A percentile compares a stretch with the other conserved stretches of the same genome.
Conservation (phyloP, 2,113 vertebrate genomes). For the Oostethus manadensis region DNA sequence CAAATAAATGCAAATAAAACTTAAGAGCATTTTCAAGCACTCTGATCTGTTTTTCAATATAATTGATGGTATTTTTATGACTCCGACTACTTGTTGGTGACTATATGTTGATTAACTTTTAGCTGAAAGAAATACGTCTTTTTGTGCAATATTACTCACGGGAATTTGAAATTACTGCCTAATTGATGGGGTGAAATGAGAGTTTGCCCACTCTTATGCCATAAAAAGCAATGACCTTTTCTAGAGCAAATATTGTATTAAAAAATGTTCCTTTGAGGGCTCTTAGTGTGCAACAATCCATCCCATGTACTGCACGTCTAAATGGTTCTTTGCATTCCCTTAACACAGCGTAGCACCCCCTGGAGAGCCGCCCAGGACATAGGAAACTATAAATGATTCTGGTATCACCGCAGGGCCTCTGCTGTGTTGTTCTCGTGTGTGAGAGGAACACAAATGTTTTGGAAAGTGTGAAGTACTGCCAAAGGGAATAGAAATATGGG, state of each 20-base stretch:
- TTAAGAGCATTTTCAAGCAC: too few species aligned
- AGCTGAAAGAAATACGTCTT: conserved; percentile 5
- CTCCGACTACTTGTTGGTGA: conserved; percentile 43
- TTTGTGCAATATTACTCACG: conserved; percentile 11
- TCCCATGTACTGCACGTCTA: conserved; percentile 17
- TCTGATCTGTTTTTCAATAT: too few species aligned
- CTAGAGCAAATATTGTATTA: conserved; percentile 13
- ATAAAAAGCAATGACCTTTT: conserved; percentile 24
- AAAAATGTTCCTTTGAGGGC: conserved; percentile 26
- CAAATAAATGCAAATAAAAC: too few species aligned
- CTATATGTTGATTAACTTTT: conserved; percentile 57
- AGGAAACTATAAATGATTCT: conserved; percentile 61
- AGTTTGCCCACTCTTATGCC: conserved; percentile 6
- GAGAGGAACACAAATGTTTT: conserved; percentile 62
- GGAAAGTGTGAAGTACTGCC: conserved; percentile 31
- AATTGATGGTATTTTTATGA: conserved; percentile 33
- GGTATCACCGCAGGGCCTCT: conserved; percentile 61
- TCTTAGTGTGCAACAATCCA: conserved; percentile 17
- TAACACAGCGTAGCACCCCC: conserved; percentile 40
- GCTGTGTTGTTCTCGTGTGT: conserved; percentile 43
- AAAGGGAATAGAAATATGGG: conserved; percentile 12
- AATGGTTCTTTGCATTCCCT: conserved; percentile 57
- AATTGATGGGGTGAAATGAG: conserved; percentile 18
- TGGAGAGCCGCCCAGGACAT: conserved; percentile 49
- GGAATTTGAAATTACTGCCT: neutral